These are phyloP conservation scores for Dryobotodes eremita DNA, from an alignment of 2,888 invertebrate genomes.

Conservation along the genomic window DNA sequence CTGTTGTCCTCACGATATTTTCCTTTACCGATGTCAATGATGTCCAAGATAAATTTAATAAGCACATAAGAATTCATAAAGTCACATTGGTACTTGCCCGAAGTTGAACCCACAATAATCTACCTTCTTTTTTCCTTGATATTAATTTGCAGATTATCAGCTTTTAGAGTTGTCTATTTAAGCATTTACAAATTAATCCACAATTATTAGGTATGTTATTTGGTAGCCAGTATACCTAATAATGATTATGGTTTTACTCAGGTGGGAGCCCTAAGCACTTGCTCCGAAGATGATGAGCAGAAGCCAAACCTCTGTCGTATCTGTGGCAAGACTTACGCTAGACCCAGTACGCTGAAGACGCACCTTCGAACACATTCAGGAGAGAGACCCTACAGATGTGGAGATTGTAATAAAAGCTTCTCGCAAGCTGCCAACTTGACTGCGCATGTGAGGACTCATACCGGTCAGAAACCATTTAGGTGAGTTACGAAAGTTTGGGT, in stretches of 20 bases:
- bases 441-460: slow-evolving; percentile 98
- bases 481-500: slow-evolving; percentile 62
- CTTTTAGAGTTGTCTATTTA: too few relatives aligned
- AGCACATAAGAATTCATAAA: too few relatives aligned
- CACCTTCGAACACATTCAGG: slow-evolving; percentile 99
- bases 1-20: too few relatives aligned
- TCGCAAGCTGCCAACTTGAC: slow-evolving; percentile 99
- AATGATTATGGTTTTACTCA: slow-evolving; percentile 53
- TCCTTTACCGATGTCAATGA: too few relatives aligned
- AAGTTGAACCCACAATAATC: too few relatives aligned
- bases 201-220: neutral
- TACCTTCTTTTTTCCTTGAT: too few relatives aligned
- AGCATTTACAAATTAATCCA: neutral
- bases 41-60: too few relatives aligned
- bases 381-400: slow-evolving; percentile 97
- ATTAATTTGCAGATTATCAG: too few relatives aligned
- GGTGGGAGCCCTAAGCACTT: slow-evolving; percentile 91
- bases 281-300: slow-evolving; percentile 92
- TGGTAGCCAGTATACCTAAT: neutral
- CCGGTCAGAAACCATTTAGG: slow-evolving; percentile 99
- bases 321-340: slow-evolving; percentile 98
- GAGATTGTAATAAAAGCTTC: slow-evolving; percentile 98
- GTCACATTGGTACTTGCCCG: too few relatives aligned
- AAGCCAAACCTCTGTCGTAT: slow-evolving; percentile 98
- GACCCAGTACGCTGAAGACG: slow-evolving; percentile 99